phyloP scores from a whole-genome alignment of 2,888 invertebrate genomes.

The Drosophila prolongata region DNA sequence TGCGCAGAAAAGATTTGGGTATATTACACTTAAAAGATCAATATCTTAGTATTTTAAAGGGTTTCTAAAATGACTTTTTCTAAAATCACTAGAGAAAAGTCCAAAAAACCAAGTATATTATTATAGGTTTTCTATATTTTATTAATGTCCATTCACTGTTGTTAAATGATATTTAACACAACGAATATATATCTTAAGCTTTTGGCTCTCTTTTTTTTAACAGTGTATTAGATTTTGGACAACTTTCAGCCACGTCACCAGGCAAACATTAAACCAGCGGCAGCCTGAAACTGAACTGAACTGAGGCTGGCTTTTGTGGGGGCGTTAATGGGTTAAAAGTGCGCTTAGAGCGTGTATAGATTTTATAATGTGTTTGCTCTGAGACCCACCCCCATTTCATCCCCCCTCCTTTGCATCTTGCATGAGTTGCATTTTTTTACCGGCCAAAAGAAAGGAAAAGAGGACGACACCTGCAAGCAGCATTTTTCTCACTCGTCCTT shows the following conservation, averaged over 20 bases:
- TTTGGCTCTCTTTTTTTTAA: slow-evolving; percentile 7
- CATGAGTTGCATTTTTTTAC: slow-evolving; percentile 66
- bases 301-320: slow-evolving; percentile 47
- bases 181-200: too few species aligned
- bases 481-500: slow-evolving; percentile 48
- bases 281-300: slow-evolving; percentile 48
- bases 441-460: slow-evolving; percentile 27
- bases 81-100: too few species aligned
- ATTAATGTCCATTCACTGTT: too few species aligned
- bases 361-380: slow-evolving; percentile 73
- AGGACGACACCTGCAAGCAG: slow-evolving; percentile 71
- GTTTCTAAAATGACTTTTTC: too few species aligned
- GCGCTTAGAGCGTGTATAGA: slow-evolving; percentile 77
- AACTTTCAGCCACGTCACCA: slow-evolving; percentile 48
- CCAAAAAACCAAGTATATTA: too few species aligned
- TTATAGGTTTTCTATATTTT: too few species aligned
- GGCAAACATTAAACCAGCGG: slow-evolving; percentile 50
- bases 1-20: too few species aligned
- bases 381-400: neutral
- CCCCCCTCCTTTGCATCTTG: slow-evolving; percentile 4
- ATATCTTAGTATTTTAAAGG: too few species aligned
- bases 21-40: too few species aligned
- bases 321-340: slow-evolving; percentile 80
- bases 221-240: neutral
- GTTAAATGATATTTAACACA: too few species aligned